A percentile compares a stretch with the other conserved stretches of the same genome.
phyloP scores from a whole-genome alignment of 2,113 vertebrate species.

The Odontophorus gujanensis region DNA sequence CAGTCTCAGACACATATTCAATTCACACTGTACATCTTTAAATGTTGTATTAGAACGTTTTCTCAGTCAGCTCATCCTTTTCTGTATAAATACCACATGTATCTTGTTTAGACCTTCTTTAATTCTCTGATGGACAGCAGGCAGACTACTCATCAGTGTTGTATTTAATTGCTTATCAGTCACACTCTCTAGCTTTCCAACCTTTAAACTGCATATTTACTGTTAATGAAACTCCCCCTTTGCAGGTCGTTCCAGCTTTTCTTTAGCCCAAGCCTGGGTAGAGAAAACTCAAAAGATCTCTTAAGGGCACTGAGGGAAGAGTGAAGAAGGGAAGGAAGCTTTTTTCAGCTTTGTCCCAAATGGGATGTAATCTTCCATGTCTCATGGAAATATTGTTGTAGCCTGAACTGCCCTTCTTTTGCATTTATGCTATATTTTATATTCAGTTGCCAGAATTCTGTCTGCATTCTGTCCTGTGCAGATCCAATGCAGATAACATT shows the following conservation, averaged over 20 bases:
- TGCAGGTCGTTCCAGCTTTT: not conserved
- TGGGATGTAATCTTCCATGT: not conserved
- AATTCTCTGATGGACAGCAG: not conserved
- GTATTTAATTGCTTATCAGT: not conserved
- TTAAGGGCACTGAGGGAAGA: not conserved
- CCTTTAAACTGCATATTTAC: not conserved
- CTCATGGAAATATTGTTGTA: not conserved
- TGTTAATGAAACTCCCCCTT: not conserved
- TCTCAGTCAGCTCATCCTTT: not conserved
- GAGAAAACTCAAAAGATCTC: not conserved
- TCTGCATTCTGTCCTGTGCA: not conserved
- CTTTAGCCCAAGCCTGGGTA: not conserved
- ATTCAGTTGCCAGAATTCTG: not conserved
- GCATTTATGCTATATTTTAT: not conserved
- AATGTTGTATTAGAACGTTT: not conserved
- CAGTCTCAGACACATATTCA: not conserved
- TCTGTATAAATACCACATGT: not conserved
- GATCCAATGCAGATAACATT: not conserved
- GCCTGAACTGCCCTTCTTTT: not conserved
- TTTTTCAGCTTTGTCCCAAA: not conserved
- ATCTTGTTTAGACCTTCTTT: not conserved
- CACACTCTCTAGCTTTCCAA: not conserved
- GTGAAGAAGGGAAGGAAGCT: not conserved
- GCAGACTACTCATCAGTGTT: not conserved
- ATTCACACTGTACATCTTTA: not conserved